These are phyloP conservation scores for Halcyon malimbica DNA, from an alignment of 2,113 vertebrate species.

Conservation along the genomic window DNA sequence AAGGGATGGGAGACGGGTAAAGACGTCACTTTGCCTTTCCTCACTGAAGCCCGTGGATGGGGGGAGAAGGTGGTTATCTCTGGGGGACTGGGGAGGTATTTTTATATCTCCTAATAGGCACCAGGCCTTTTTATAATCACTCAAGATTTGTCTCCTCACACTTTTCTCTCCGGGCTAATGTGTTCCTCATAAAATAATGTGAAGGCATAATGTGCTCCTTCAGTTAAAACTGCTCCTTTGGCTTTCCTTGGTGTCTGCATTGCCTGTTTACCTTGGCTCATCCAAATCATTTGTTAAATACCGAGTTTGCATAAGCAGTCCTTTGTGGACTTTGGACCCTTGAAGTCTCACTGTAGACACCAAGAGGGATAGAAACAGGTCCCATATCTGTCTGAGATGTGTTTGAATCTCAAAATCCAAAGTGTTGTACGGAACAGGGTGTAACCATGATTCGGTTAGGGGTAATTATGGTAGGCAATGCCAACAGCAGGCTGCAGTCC, in stretches of 20 bases:
- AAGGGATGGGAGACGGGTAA: neutral
- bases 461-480: conserved; percentile 48
- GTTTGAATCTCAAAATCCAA: conserved; percentile 1
- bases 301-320: neutral
- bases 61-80: neutral
- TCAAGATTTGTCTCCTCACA: neutral
- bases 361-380: neutral
- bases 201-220: conserved; percentile 11
- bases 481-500: conserved; percentile 29
- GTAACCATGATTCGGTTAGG: conserved; percentile 36
- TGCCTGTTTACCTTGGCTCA: conserved; percentile 43
- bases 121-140: neutral
- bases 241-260: conserved; percentile 10
- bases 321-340: neutral
- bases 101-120: neutral
- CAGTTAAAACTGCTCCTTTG: neutral
- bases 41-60: fast-evolving
- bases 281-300: conserved; percentile 54
- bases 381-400: neutral
- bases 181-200: conserved; percentile 8
- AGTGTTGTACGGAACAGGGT: neutral
- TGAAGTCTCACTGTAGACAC: neutral
- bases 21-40: neutral
- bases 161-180: neutral
- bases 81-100: neutral